Evolutionary conservation across 2,888 invertebrate species (phyloP).

Genomic region (Eupithecia insigniata): DNA sequence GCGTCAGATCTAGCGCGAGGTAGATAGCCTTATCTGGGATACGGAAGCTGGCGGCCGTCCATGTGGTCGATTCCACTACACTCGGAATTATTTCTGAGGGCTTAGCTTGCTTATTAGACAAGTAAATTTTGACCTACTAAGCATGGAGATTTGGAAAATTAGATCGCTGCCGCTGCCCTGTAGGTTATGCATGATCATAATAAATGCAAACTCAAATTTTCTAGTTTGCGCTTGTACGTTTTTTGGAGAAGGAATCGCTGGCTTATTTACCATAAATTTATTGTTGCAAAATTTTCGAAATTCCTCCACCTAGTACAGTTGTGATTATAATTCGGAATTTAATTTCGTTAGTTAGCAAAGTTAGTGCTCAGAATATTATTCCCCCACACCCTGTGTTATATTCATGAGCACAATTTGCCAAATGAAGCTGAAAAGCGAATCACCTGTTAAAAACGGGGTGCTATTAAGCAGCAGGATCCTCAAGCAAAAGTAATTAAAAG

Average conservation of each 20-base stretch:
- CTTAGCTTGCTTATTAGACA: background rate
- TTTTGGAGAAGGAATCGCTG: background rate
- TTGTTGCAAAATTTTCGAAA: background rate
- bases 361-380: slow-evolving; percentile 1
- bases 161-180: background rate
- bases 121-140: background rate
- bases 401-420: slow-evolving; percentile 17
- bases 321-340: background rate
- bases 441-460: slow-evolving; percentile 52
- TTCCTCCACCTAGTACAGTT: background rate
- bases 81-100: slow-evolving; percentile 38
- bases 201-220: background rate
- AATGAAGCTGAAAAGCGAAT: slow-evolving; percentile 48
- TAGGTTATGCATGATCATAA: background rate
- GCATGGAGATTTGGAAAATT: background rate
- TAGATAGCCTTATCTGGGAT: slow-evolving; percentile 55
- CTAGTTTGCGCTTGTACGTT: background rate
- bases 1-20: slow-evolving; percentile 30
- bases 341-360: background rate
- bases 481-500: slow-evolving; percentile 70
- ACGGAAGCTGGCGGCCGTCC: slow-evolving; percentile 55
- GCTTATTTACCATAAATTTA: background rate
- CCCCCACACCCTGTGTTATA: slow-evolving; percentile 4
- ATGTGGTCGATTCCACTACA: slow-evolving; percentile 47
- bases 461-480: slow-evolving; percentile 61